Conservation (phyloP, 2,888 invertebrate genomes). For the Rotaria socialis region DNA sequence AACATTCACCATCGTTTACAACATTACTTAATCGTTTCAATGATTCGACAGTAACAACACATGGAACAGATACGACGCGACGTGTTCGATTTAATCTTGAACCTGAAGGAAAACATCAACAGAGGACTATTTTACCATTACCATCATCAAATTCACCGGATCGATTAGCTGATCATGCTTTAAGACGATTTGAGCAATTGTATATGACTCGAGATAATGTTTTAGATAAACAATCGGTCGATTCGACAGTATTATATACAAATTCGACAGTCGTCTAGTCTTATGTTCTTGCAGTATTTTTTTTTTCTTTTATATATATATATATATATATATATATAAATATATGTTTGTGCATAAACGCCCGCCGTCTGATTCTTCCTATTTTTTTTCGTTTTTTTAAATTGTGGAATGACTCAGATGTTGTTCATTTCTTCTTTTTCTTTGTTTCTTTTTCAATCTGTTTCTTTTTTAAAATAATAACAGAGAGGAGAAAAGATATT, state of each 20-base stretch:
- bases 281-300: neutral
- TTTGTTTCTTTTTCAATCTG: neutral
- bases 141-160: neutral
- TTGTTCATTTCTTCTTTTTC: neutral
- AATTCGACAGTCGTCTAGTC: constrained; percentile 19
- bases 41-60: neutral
- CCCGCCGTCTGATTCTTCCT: constrained; percentile 1
- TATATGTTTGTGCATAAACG: constrained; percentile 24
- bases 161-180: neutral
- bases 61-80: neutral
- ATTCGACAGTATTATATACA: no score
- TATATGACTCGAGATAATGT: constrained; percentile 10
- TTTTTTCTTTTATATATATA: neutral
- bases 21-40: neutral
- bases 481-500: neutral
- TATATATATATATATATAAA: neutral
- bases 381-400: neutral
- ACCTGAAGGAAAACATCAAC: neutral
- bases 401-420: constrained; percentile 1
- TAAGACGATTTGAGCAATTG: neutral
- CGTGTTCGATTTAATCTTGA: constrained; percentile 32
- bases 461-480: neutral
- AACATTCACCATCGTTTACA: neutral
- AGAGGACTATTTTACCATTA: neutral
- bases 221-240: neutral